phyloP scores from a whole-genome alignment of 2,113 vertebrate species.

The Gallinago jamesoni region DNA sequence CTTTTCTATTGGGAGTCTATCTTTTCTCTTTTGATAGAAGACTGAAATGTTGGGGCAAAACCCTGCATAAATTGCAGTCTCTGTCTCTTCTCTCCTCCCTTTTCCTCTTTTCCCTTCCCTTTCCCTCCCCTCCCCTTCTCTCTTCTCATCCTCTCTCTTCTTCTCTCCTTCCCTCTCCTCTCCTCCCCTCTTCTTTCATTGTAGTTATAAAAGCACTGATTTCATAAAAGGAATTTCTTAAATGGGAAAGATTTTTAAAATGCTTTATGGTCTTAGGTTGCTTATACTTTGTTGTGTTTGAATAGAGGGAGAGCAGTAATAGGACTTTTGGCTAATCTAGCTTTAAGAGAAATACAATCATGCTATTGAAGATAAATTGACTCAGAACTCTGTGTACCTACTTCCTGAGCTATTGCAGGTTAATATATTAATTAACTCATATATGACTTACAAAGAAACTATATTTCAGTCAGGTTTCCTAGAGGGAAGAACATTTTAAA shows the following conservation, averaged over 20 bases:
- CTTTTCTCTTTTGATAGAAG: background rate
- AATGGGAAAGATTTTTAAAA: background rate
- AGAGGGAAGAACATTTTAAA: constrained; percentile 3
- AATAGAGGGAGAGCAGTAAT: background rate
- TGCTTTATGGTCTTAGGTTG: background rate
- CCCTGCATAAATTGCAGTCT: background rate
- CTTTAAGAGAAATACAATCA: background rate
- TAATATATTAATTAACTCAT: background rate
- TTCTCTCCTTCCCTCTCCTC: no score
- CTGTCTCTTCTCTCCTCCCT: fast-evolving
- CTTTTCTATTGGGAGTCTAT: background rate
- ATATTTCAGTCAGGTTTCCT: background rate
- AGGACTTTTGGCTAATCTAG: background rate
- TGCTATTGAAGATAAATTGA: background rate
- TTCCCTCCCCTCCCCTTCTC: no score
- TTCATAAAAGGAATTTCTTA: background rate
- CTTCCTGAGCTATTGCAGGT: background rate
- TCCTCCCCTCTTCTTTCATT: background rate
- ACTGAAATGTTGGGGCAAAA: background rate
- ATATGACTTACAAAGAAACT: background rate
- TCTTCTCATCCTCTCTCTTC: no score
- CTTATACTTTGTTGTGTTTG: background rate
- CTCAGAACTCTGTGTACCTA: background rate
- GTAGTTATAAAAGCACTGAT: background rate
- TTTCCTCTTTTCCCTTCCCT: no score